These are phyloP conservation scores for Botrylloides violaceus DNA, from an alignment of 23 tunicate genomes.

Conservation along the genomic window DNA sequence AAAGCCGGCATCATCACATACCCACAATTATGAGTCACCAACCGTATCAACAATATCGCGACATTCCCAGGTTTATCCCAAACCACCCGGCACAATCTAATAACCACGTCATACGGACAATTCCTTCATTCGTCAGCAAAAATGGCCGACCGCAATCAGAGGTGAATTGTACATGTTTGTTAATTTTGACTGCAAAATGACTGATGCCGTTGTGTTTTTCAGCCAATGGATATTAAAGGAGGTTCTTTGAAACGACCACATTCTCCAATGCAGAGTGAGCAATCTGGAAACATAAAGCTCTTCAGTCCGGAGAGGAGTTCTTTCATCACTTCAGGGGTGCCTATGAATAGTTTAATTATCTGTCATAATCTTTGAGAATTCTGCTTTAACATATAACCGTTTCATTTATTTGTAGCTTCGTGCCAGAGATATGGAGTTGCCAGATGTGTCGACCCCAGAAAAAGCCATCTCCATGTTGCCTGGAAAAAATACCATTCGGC, in stretches of 20 bases:
- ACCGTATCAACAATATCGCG: not conserved
- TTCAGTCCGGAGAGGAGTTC: constrained; percentile 75
- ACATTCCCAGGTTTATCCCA: not conserved
- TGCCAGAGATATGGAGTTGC: constrained; percentile 16
- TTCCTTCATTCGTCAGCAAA: constrained; percentile 1
- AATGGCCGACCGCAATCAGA: constrained; percentile 11
- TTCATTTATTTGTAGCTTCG: not conserved
- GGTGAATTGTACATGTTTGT: constrained; percentile 1
- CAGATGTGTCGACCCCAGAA: constrained; percentile 26
- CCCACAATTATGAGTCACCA: constrained; percentile 3
- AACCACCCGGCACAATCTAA: not conserved
- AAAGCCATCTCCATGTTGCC: not conserved
- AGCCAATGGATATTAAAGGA: constrained; percentile 62
- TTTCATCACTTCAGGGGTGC: constrained; percentile 32
- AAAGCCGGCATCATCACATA: not conserved
- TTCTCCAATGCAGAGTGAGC: constrained; percentile 68
- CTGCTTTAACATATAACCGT: not conserved
- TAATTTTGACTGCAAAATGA: too few relatives aligned
- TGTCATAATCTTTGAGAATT: not conserved
- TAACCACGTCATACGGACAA: constrained; percentile 18
- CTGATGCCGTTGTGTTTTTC: constrained; percentile 7
- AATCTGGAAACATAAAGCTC: constrained; percentile 31
- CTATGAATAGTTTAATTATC: not conserved
- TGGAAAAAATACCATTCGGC: constrained; percentile 9
- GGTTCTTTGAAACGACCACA: constrained; percentile 69